Evolutionary conservation across 2,888 invertebrate genomes (phyloP).

Genomic region (Trilocha varians): DNA sequence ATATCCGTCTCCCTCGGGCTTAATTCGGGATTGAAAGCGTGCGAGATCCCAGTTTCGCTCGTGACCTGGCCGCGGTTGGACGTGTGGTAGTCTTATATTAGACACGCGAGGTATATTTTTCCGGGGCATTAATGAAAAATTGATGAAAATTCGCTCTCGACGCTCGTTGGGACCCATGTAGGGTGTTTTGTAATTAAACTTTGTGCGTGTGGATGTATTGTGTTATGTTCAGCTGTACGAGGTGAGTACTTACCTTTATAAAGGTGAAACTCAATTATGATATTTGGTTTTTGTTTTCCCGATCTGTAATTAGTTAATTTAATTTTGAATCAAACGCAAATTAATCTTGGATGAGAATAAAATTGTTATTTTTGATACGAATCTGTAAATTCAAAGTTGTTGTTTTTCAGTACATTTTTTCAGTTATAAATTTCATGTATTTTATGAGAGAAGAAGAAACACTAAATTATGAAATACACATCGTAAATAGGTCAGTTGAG

Average conservation of each 20-base stretch:
- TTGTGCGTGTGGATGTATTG: constrained; percentile 35
- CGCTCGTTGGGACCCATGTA: constrained; percentile 19
- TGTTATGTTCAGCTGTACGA: constrained; percentile 10
- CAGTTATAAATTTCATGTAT: too few relatives aligned
- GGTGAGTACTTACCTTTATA: constrained; percentile 7
- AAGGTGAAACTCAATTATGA: constrained; percentile 3
- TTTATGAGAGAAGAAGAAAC: background rate
- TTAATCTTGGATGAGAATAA: too few relatives aligned
- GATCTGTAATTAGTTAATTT: too few relatives aligned
- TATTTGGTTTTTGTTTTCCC: too few relatives aligned
- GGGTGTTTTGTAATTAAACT: constrained; percentile 24
- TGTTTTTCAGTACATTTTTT: too few relatives aligned
- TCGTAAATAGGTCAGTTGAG: background rate
- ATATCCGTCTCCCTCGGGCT: constrained; percentile 31
- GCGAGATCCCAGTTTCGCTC: constrained; percentile 51
- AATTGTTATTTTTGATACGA: too few relatives aligned
- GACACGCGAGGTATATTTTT: constrained; percentile 46
- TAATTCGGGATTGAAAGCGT: constrained; percentile 44
- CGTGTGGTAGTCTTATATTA: constrained; percentile 23
- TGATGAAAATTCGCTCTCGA: constrained; percentile 42
- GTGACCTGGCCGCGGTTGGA: constrained; percentile 37
- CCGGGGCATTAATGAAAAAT: constrained; percentile 57
- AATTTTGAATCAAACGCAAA: too few relatives aligned
- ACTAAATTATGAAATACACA: background rate
- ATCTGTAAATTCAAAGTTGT: too few relatives aligned